Evolutionary conservation across 1,140 invertebrate species (phyloP), one percentile per base, ranked within the genome.

Genomic region (Brachionus rubens): DNA sequence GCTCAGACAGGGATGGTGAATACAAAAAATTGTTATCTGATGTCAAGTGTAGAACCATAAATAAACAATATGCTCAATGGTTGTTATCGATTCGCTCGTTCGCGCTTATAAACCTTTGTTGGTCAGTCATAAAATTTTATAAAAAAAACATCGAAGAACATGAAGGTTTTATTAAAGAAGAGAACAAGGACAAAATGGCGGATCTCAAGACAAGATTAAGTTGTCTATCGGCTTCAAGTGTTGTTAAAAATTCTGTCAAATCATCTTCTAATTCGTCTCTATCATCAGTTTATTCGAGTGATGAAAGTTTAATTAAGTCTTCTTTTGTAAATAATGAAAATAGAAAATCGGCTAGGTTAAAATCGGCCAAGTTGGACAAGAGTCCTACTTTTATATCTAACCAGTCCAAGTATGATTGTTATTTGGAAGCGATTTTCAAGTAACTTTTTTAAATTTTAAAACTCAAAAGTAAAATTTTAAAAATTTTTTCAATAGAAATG

Each of bases 1-100:
- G 81, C 30, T 84, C 83, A n/a, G 80, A 81, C n/a, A 79, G 79
- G 62, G 77, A 78, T n/a, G 78, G 76, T 21, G 77, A 79, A 26
- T 84, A 84, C 76, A 82, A 82, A 75, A 78, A 78, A 46, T 68
- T 85, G 5, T 56, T 85, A 10, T 79, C 82, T 10, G 82, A 84
- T 79, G 83, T 85, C 0, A 81, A 81, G 67, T 82, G 81, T 77
- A 81, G 81, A 59, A 84, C 83, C 3, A 77, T 77, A 48, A 83
- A 83, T 56, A 80, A 80, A 75, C 82, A 83, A 76, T 81, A 81
- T 80, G 82, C 82, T 26, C 82, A 85, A 76, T 82, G 81, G 81
- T 47, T 83, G 12, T 78, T 84, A 28, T 82, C 82, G 0, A 82
- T 80, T 7, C 78, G 83, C 12, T 81, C 80, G 26, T 84, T 83